Percentiles rank a stretch among this genome's conserved stretches.
Conservation (phyloP, 2,797 vertebrate species). For the Novumbra hubbsi region DNA sequence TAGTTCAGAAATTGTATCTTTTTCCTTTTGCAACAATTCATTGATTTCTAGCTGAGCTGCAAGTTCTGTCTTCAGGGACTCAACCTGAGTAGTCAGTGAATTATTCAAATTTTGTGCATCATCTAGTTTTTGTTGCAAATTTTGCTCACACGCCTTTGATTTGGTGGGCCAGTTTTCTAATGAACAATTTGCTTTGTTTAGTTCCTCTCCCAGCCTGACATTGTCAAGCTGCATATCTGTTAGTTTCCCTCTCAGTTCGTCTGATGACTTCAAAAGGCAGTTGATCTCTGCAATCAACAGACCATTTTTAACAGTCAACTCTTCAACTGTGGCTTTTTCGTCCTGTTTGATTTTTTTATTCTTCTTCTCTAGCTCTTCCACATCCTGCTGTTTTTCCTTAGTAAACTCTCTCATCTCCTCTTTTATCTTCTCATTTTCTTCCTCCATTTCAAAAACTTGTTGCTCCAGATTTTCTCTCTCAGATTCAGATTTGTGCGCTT, state of each 20-base stretch:
- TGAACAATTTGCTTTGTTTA: conserved; percentile 60
- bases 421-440: conserved; percentile 72
- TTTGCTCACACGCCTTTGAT: conserved; percentile 64
- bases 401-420: conserved; percentile 67
- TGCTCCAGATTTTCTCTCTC: conserved; percentile 69
- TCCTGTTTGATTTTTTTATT: conserved; percentile 62
- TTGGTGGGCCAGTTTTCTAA: conserved; percentile 70
- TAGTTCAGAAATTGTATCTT: conserved; percentile 60
- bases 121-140: conserved; percentile 73
- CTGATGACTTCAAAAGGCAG: conserved; percentile 63
- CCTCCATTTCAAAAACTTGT: conserved; percentile 57
- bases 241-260: conserved; percentile 64
- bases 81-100: conserved; percentile 66
- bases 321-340: conserved; percentile 38
- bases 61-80: conserved; percentile 71
- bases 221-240: conserved; percentile 71
- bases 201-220: conserved; percentile 54
- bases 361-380: conserved; percentile 72
- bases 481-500: conserved; percentile 64
- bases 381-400: conserved; percentile 67
- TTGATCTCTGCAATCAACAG: conserved; percentile 66
- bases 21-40: conserved; percentile 67
- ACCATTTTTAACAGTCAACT: conserved; percentile 65
- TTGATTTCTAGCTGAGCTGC: conserved; percentile 67
- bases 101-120: conserved; percentile 71